phyloP scores from a whole-genome alignment of 2,113 vertebrate species.

The Syrmaticus mikado region DNA sequence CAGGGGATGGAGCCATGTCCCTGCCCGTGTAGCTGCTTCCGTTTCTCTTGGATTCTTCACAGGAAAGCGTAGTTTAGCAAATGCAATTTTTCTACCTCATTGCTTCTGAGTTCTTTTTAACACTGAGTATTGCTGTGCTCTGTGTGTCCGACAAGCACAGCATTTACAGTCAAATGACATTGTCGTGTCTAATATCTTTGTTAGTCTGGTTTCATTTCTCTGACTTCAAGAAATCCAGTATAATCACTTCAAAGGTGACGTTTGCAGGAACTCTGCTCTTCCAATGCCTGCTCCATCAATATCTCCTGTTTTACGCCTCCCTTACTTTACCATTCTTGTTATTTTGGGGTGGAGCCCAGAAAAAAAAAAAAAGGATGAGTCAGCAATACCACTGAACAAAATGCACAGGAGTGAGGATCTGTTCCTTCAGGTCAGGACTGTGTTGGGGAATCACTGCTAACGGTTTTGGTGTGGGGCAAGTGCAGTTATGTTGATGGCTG shows the following conservation, averaged over 20 bases:
- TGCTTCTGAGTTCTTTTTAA: slow-evolving; percentile 22
- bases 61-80: neutral
- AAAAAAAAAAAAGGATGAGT: neutral
- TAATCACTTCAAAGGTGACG: slow-evolving; percentile 1
- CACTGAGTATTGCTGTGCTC: neutral
- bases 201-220: neutral
- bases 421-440: neutral
- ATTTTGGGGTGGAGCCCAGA: neutral
- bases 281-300: neutral
- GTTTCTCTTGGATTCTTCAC: neutral
- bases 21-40: neutral
- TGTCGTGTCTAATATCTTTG: slow-evolving; percentile 45
- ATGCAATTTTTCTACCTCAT: slow-evolving; percentile 26
- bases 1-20: fast-evolving
- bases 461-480: neutral
- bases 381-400: neutral
- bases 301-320: neutral
- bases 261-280: neutral
- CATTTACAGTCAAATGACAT: neutral
- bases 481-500: neutral
- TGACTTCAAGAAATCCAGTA: neutral
- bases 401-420: neutral
- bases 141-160: neutral
- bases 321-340: neutral
- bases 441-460: neutral